These are phyloP conservation scores for Myocastor coypus DNA, from an alignment of 2,113 vertebrate species.

Conservation along the genomic window DNA sequence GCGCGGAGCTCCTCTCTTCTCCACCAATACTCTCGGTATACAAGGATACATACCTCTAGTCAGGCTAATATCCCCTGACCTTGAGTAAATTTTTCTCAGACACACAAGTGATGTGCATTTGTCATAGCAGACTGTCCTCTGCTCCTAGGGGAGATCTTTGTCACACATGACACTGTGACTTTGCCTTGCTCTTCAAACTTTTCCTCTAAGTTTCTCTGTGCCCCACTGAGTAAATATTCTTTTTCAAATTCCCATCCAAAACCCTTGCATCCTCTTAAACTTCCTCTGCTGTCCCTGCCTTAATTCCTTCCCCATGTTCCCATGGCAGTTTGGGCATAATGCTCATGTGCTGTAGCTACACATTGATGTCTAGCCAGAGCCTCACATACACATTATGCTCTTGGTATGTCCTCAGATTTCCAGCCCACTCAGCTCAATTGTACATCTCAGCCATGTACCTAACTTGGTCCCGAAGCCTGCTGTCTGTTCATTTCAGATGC, in stretches of 20 bases:
- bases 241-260: not conserved
- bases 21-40: not conserved
- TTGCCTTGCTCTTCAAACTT: not conserved
- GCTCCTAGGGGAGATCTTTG: not conserved
- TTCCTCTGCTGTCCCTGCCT: not conserved
- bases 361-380: not conserved
- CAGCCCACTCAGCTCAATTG: not conserved
- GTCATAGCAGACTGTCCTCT: not conserved
- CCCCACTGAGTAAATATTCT: not conserved
- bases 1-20: not conserved
- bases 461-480: not conserved
- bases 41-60: not conserved
- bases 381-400: not conserved
- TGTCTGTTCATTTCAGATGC: not conserved
- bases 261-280: not conserved
- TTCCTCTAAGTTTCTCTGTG: not conserved
- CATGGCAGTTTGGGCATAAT: not conserved
- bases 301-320: not conserved
- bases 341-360: not conserved
- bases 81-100: not conserved
- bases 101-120: rapidly evolving
- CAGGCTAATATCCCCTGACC: not conserved
- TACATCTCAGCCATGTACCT: too few relatives aligned
- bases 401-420: not conserved
- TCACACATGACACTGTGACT: rapidly evolving